A percentile compares a stretch with the other conserved stretches of the same genome.
Conservation (phyloP, 2,797 vertebrate species). For the Sebastolobus altivelis region DNA sequence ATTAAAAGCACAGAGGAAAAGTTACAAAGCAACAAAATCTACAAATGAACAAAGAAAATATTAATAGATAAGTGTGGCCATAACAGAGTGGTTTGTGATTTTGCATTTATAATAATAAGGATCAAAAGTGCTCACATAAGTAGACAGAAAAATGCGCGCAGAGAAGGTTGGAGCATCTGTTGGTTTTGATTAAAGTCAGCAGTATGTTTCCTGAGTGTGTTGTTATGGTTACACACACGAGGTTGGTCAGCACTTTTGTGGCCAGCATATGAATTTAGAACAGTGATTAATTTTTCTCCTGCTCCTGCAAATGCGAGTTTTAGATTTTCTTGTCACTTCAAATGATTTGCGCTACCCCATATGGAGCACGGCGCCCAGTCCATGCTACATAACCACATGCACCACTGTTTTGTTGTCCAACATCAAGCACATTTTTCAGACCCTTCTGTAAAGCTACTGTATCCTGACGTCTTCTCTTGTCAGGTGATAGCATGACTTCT, state of each 20-base stretch:
- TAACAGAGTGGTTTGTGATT: background rate
- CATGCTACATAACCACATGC: no score
- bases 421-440: background rate
- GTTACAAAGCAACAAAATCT: background rate
- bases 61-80: background rate
- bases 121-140: background rate
- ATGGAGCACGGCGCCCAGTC: background rate
- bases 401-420: background rate
- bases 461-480: background rate
- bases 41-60: background rate
- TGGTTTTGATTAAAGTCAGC: background rate
- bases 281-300: background rate
- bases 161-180: background rate
- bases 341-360: background rate
- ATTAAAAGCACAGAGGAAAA: background rate
- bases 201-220: background rate
- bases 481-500: no score
- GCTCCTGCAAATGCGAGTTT: background rate
- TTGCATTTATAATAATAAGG: background rate
- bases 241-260: constrained; percentile 3
- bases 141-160: background rate
- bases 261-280: background rate
- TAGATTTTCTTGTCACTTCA: background rate
- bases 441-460: background rate
- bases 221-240: background rate